A percentile compares a stretch with the other conserved stretches of the same genome.
Conservation (phyloP, 2,113 vertebrate genomes). For the Brienomyrus brachyistius region DNA sequence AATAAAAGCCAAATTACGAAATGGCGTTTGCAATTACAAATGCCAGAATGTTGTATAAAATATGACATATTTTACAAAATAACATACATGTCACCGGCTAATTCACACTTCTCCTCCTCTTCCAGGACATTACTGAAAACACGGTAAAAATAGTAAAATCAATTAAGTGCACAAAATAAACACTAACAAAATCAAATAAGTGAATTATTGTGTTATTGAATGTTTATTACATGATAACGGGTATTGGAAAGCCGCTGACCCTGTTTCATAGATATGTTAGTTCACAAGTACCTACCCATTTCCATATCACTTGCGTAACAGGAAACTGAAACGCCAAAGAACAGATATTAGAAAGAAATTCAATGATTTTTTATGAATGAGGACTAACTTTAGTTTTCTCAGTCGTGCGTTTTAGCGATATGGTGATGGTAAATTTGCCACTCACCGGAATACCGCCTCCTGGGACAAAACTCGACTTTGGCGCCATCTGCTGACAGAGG, state of each 20-base stretch:
- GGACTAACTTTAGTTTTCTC: not conserved
- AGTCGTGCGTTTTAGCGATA: not conserved
- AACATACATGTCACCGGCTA: slow-evolving; percentile 31
- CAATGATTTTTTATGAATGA: not conserved
- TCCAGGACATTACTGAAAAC: slow-evolving; percentile 71
- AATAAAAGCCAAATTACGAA: not conserved
- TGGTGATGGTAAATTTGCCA: not conserved
- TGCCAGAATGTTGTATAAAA: not conserved
- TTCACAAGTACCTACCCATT: slow-evolving; percentile 64
- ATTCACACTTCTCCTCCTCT: slow-evolving; percentile 64
- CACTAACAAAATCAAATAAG: not conserved
- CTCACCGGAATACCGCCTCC: slow-evolving; percentile 77
- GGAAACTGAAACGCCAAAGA: slow-evolving; percentile 67
- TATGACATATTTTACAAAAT: not conserved
- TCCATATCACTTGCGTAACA: slow-evolving; percentile 77
- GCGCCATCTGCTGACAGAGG: slow-evolving; percentile 56
- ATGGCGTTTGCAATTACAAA: not conserved
- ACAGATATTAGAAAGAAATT: slow-evolving; percentile 2
- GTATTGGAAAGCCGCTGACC: not conserved
- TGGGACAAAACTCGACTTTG: slow-evolving; percentile 73
- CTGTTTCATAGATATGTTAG: not conserved
- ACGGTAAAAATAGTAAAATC: slow-evolving; percentile 13
- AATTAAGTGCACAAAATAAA: not conserved
- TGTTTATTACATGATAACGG: not conserved
- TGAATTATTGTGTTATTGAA: not conserved